Evolutionary conservation across 1,140 invertebrate genomes (phyloP), one percentile per base, ranked within the genome.

Genomic region (Acromyrmex charruanus): DNA sequence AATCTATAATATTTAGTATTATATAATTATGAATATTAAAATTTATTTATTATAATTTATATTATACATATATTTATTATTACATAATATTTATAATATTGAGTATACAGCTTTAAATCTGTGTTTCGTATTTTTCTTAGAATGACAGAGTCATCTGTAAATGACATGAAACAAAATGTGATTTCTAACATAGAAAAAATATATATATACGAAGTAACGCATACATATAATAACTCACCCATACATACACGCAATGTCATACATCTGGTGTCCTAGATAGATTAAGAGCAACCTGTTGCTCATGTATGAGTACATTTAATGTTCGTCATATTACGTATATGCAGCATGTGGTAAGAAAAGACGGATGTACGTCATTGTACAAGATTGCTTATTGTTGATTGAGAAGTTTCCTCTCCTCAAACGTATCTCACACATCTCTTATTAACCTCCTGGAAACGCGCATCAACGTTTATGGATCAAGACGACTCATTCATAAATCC

Each of bases 211-310:
- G 35, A 65, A 25, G 31, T 28, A 69, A 25, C 66, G 2, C 39
- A 21, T 35, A 21, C n/a, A 9, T 2, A 21, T 21, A 21, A 21
- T 21, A 39, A 21, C 55, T n/a, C 39, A 9, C 10, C 10, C 4
- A 28, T 12, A 6, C 5, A 28, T 44, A n/a, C 44, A 18, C 21
- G 49, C 25, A 69, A 51, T 28, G 61, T n/a, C 77, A 14, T n/a
- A 44, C 82, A 79, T 79, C 61, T 79, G 74, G 61, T 28, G 82
- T 66, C 59, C 82, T 28, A 85, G 82, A 79, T 79, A 79, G 59
- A 85, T 79, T 66, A 77, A 68, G 82, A 85, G 63, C 82, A 85
- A 85, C 82, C 82, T 85, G 82, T 85, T 85, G 82, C 82, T 85
- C 25, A 6, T 35, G 12, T 9, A 58, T 59, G 39, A 25, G 44